Percentiles rank a stretch among this genome's conserved stretches.
Conservation (phyloP, 2,888 invertebrate species). For the Papilio gigon region DNA sequence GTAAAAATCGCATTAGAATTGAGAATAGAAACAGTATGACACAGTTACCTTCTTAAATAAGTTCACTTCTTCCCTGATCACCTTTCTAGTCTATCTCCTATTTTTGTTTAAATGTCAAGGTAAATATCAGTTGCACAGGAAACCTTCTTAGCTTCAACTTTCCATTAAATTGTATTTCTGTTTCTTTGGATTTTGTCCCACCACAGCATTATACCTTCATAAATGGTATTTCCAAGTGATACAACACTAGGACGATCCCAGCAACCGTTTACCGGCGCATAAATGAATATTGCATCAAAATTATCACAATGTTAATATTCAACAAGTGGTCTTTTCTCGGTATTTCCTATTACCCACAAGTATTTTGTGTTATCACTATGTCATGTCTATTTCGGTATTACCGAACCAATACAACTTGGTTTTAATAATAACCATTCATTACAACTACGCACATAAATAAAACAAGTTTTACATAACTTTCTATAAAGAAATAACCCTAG, state of each 20-base stretch:
- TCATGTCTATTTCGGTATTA: neutral
- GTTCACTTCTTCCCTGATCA: no score
- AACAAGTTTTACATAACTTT: conserved; percentile 27
- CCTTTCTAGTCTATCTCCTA: no score
- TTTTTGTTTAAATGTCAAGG: no score
- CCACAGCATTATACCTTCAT: neutral
- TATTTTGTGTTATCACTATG: neutral
- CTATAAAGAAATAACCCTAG: conserved; percentile 24
- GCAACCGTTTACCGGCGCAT: neutral
- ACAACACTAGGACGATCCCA: neutral
- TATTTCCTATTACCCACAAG: conserved; percentile 5
- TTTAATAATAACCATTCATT: neutral
- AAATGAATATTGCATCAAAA: neutral
- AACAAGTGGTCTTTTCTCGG: neutral
- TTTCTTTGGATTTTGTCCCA: neutral
- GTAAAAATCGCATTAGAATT: neutral
- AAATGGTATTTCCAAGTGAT: conserved; percentile 12
- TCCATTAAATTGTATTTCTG: neutral
- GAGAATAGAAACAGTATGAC: neutral
- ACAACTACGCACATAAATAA: neutral
- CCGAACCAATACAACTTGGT: neutral
- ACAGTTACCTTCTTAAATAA: no score
- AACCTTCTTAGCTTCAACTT: neutral
- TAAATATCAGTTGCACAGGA: no score
- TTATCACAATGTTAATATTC: neutral